These are phyloP conservation scores for Callospermophilus lateralis DNA, from an alignment of 2,113 vertebrate genomes.

Conservation along the genomic window DNA sequence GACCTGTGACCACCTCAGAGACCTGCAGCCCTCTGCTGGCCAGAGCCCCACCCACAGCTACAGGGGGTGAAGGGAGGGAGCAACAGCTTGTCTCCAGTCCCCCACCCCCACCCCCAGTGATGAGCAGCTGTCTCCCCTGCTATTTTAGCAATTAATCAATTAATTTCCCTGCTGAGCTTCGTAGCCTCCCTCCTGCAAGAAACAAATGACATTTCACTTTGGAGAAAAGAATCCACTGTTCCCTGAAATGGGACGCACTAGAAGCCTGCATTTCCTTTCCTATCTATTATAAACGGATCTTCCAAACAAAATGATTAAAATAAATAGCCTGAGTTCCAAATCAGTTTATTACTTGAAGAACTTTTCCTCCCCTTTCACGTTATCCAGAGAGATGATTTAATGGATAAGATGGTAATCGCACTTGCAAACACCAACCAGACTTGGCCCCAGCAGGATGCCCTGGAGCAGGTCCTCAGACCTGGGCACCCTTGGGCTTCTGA, in stretches of 20 bases:
- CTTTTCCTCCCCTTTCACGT: background rate
- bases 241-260: slow-evolving; percentile 7
- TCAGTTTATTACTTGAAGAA: background rate
- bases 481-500: no score
- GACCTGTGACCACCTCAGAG: accelerated
- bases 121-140: background rate
- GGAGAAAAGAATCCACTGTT: slow-evolving; percentile 73
- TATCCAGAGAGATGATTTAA: background rate
- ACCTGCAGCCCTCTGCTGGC: accelerated
- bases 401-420: no score
- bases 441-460: background rate
- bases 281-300: slow-evolving; percentile 67
- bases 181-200: slow-evolving; percentile 70
- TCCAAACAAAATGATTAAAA: slow-evolving; percentile 59
- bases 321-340: slow-evolving; percentile 51
- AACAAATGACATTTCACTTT: slow-evolving; percentile 77
- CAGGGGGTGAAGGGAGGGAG: background rate
- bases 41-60: no score
- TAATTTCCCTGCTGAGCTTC: slow-evolving; percentile 73
- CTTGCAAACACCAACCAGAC: background rate
- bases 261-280: slow-evolving; percentile 76
- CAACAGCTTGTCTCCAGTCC: background rate
- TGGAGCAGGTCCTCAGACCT: background rate
- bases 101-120: no score
- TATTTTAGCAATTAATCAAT: slow-evolving; percentile 77